Percentiles rank a stretch among this genome's conserved stretches.
phyloP scores from a whole-genome alignment of 2,113 vertebrate species.

The Tringa solitaria region DNA sequence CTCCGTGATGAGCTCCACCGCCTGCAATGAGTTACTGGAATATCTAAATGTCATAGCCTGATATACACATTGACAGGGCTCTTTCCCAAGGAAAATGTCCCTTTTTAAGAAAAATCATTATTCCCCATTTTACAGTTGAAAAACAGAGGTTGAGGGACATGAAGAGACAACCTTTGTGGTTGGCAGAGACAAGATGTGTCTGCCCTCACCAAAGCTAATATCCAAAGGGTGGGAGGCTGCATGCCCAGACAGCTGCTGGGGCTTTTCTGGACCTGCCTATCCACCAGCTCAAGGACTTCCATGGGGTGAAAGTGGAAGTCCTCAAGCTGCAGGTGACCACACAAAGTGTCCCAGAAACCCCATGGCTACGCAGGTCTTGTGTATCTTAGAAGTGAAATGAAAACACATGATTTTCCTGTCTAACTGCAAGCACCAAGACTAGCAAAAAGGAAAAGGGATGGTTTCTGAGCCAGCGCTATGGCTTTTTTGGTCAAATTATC shows the following conservation, averaged over 20 bases:
- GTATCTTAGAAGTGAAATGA: fast-evolving
- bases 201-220: neutral
- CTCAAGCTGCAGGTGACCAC: fast-evolving
- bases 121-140: neutral
- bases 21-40: fast-evolving
- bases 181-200: neutral
- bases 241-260: fast-evolving
- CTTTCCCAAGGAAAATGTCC: neutral
- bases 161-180: fast-evolving
- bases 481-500: slow-evolving; percentile 61
- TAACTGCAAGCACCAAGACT: neutral
- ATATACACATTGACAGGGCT: neutral
- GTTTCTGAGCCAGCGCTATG: slow-evolving; percentile 37
- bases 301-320: neutral
- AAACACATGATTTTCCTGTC: neutral
- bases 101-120: neutral
- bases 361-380: fast-evolving
- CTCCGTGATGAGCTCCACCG: fast-evolving
- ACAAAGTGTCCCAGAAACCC: neutral
- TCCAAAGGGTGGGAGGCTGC: neutral
- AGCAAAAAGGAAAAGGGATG: slow-evolving; percentile 29
- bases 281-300: fast-evolving
- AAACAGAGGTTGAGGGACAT: fast-evolving
- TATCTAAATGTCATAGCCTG: neutral
- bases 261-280: neutral